Evolutionary conservation across 2,113 vertebrate species (phyloP), one percentile per base, ranked within the genome.

Genomic region (Melanerpes formicivorus): DNA sequence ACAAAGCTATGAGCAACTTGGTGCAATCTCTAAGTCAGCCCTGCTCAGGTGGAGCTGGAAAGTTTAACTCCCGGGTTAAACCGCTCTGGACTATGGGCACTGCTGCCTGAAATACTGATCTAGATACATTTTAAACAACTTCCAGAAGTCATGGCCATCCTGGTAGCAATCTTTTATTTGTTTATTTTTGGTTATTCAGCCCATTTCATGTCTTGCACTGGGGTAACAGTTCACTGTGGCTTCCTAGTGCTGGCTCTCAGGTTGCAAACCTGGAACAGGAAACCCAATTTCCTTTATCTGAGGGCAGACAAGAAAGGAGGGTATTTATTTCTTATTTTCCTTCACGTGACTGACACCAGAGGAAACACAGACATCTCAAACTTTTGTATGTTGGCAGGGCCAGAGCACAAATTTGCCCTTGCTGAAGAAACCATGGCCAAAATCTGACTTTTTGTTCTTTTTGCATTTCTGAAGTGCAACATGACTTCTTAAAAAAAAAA

Each of bases 231-330:
- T 83, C 60, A 11, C 56, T 32, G 3, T 1, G 1, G 29, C n/a
- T 67, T 71, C 40, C 40, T 70, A 4, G 11, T 46, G 54, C 22
- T 54, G 89, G 11, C 72, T 90, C 74, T 92, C 74, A 48, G n/a
- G 78, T 80, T 90, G 71, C 92, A 64, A 42, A 93, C 75, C 75
- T 90, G 92, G 4, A 34, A 37, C 79, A 87, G 79, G 84, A 93
- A 89, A 44, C 50, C 5, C 5, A 0, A 7, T 83, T 83, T 83
- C 30, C 56, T 93, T 90, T 93, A 48, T 87, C 55, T 75, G 27
- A 12, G 8, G 46, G 62, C 52, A 11, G 0, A 0, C 12, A 14
- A n/a, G 34, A 52, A 34, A 22, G 4, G 21, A 5, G 11, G 13
- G 18, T 37, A 5, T 26, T 22, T 48, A 14, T 9, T 76, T 90